A percentile compares a stretch with the other conserved stretches of the same genome.
Evolutionary conservation across 1,140 invertebrate species (phyloP).

Genomic region (Ooceraea biroi): DNA sequence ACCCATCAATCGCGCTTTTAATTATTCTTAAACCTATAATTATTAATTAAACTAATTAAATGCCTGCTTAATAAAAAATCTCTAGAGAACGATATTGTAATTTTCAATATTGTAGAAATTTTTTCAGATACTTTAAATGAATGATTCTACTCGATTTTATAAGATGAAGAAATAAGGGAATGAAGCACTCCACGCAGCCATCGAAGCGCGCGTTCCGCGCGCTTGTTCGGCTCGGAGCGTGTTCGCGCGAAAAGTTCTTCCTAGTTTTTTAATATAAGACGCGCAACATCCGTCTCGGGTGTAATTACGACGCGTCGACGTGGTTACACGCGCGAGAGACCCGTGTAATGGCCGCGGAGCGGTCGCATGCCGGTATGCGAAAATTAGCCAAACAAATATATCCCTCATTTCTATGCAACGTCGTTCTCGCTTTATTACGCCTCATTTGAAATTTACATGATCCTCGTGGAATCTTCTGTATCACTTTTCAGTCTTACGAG

Average conservation of each 20-base stretch:
- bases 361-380: slow-evolving; percentile 32
- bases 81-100: too few species aligned
- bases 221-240: slow-evolving; percentile 34
- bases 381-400: slow-evolving; percentile 60
- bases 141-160: too few species aligned
- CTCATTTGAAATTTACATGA: slow-evolving; percentile 52
- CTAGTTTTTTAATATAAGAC: slow-evolving; percentile 56
- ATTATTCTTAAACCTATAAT: too few species aligned
- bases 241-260: slow-evolving; percentile 32
- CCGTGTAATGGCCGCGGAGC: slow-evolving; percentile 35
- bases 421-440: slow-evolving; percentile 26
- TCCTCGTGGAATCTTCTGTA: slow-evolving; percentile 5
- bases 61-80: too few species aligned
- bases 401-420: slow-evolving; percentile 48
- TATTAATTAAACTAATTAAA: too few species aligned
- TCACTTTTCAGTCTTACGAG: slow-evolving; percentile 29
- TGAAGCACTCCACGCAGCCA: too few species aligned
- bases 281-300: slow-evolving; percentile 39
- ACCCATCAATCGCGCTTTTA: too few species aligned
- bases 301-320: slow-evolving; percentile 59
- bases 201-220: slow-evolving; percentile 13
- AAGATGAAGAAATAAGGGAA: too few species aligned
- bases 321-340: slow-evolving; percentile 44
- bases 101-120: too few species aligned
- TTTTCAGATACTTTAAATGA: too few species aligned